Base-by-base conservation (phyloP, 2,888 invertebrate species). In the Hetaerina titia region DNA sequence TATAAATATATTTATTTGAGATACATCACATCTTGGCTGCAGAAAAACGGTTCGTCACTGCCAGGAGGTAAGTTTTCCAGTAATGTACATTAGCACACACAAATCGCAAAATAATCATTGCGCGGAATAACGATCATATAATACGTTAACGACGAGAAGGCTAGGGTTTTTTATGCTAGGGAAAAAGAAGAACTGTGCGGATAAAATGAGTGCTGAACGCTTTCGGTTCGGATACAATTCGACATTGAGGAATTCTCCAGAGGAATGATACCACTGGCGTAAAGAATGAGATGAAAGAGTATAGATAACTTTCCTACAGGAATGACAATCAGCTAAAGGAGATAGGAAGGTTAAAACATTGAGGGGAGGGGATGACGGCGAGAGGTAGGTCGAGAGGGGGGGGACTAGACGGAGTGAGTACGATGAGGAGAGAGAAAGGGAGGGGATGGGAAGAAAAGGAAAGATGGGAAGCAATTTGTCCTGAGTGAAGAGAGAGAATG, bases 401-500 rank as follows among this genome's bases (percentile, higher is more conserved):
- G 69, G 56, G 45, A 56, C 92, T n/a, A n/a, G 64, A 74, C 45
- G 88, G 56, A 89, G 89, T 17, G 58, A 89, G 58, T 6, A 22
- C n/a, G 22, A 57, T 17, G 58, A 69, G 69, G 90, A n/a, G 22
- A 22, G 25, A 25, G 57, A 90, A 90, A 60, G 90, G 56, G 63
- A 90, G 90, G 45, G 56, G 45, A 56, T 56, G 22, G 31, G 31
- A 11, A 22, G 22, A n/a, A 89, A 22, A 89, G 17, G 92, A 57
- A 58, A 89, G 90, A 69, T 19, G 92, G 56, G 69, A 92, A 92
- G 74, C 92, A 92, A 92, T 92, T 92, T 92, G 92, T 74, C 92
- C 69, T 31, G 92, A 92, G 69, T 92, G 69, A 69, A 92, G 92
- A 56, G 56, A 22, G 64, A 31, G 81, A 81, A 81, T 31, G 19